Evolutionary conservation across 2,797 vertebrate genomes (phyloP), one percentile per base, ranked within the genome.

Genomic region (Brachyalestes nurse): DNA sequence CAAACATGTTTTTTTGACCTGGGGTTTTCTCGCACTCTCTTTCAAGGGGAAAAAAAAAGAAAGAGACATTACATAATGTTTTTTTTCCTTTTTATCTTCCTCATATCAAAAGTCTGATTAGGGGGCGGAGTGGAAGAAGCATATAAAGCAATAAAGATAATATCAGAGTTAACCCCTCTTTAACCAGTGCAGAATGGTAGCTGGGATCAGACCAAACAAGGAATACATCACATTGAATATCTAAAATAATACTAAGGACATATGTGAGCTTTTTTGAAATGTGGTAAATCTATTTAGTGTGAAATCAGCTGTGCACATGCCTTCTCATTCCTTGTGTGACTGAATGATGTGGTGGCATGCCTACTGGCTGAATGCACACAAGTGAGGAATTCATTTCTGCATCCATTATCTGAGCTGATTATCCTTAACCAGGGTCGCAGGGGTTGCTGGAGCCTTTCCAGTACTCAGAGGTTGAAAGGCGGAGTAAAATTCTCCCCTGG

Each of bases 111-210:
- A 25, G 61, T 80, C 70, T 81, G 82, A 76, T 88, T 88, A 64
- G 53, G 51, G 25, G 69, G 64, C 34, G 79, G 83, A 64, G 67
- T 51, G 77, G 66, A 49, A 73, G 45, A 66, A 57, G 25, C 73
- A 21, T 75, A 86, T 86, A 88, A 91, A 92, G 91, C 89, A 91
- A 89, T 93, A 89, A 77, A 86, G 78, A 80, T 83, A 86, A 77
- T 88, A 87, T 86, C 51, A 79, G 28, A 75, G 12, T 34, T 73
- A 58, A 58, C 66, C 45, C 42, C 6, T 69, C 23, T 47, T 49
- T 16, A 7, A 66, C 19, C 66, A 40, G 14, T 28, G 40, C 28
- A 40, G 19, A 19, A 34, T 58, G 10, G 7, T 10, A 40, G 23
- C 25, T 55, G 7, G 28, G 70, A 6, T 55, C 38, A 66, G 17